Conservation (phyloP, 2,113 vertebrate species). For the Rattus rattus region DNA sequence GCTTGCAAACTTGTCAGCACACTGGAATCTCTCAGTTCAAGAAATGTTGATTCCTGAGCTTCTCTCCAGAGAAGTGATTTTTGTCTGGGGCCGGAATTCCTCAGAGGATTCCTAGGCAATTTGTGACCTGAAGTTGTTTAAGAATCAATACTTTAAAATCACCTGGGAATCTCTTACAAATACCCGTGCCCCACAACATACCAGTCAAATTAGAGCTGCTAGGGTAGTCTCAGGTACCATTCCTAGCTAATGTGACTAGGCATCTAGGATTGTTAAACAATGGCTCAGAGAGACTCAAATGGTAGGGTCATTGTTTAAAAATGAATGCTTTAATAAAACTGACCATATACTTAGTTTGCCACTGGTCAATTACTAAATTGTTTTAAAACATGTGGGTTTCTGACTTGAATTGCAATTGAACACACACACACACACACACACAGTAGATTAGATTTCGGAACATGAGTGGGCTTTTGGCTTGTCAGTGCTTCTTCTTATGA, state of each 20-base stretch:
- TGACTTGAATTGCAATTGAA: neutral
- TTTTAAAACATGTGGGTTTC: constrained; percentile 20
- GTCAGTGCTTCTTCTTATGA: neutral
- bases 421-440: too few species aligned
- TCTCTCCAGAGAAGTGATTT: neutral
- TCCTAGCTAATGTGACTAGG: neutral
- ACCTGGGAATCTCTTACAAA: neutral
- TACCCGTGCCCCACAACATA: neutral
- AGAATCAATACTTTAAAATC: neutral
- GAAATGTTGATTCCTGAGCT: neutral
- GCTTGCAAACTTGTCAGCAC: neutral
- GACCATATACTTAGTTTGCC: neutral
- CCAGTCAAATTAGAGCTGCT: too few species aligned
- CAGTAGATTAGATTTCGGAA: neutral
- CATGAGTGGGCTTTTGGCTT: neutral
- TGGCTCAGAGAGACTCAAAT: neutral
- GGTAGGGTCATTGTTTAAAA: neutral
- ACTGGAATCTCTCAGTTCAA: neutral
- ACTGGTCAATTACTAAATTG: neutral
- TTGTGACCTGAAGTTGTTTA: neutral
- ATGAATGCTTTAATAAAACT: neutral
- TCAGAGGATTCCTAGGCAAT: neutral
- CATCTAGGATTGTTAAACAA: neutral
- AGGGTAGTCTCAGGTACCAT: neutral
- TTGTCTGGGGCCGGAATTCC: neutral